phyloP scores from a whole-genome alignment of 1,140 invertebrate genomes.

The Drosophila nigromelanica region DNA sequence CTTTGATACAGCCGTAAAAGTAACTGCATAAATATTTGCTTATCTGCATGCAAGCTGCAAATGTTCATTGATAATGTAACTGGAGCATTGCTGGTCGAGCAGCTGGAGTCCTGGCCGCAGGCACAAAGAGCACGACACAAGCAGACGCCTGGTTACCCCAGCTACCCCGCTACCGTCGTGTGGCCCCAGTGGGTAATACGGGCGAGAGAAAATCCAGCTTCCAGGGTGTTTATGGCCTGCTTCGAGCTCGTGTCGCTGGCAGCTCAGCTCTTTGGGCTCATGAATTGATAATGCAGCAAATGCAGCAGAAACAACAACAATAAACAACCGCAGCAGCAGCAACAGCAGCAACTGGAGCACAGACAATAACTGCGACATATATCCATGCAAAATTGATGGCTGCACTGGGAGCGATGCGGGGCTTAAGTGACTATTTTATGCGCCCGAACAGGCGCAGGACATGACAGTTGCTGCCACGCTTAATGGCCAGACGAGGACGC shows the following conservation, averaged over 20 bases:
- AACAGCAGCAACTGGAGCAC: slow-evolving; percentile 6
- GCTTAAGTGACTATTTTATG: slow-evolving; percentile 49
- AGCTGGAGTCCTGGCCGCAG: neutral
- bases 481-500: neutral
- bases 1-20: slow-evolving; percentile 2
- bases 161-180: too few relatives aligned
- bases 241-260: slow-evolving; percentile 41
- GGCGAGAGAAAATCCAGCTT: slow-evolving; percentile 59
- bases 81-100: slow-evolving; percentile 10
- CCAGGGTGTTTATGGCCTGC: slow-evolving; percentile 64
- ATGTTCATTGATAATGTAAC: slow-evolving; percentile 12
- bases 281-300: slow-evolving; percentile 78
- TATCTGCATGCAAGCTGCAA: neutral
- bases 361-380: slow-evolving; percentile 37
- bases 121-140: neutral
- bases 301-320: slow-evolving; percentile 47
- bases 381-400: slow-evolving; percentile 69
- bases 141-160: neutral
- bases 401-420: slow-evolving; percentile 38
- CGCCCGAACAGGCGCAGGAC: slow-evolving; percentile 8
- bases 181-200: slow-evolving; percentile 4
- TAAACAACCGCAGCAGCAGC: slow-evolving; percentile 8
- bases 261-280: slow-evolving; percentile 52
- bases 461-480: neutral
- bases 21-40: slow-evolving; percentile 58